phyloP scores from a whole-genome alignment of 1,140 invertebrate species.

The Drosophila mojavensis region DNA sequence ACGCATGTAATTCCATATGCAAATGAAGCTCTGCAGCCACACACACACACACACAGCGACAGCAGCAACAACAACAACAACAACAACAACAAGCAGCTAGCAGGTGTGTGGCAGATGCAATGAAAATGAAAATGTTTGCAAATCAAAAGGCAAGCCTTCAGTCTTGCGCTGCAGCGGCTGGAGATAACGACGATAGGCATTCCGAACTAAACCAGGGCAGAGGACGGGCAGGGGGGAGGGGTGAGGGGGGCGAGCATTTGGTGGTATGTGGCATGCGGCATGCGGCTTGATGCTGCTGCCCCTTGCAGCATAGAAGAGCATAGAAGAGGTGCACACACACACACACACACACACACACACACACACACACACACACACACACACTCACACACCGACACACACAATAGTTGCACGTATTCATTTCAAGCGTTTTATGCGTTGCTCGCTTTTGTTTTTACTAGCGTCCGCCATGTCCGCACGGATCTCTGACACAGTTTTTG shows the following conservation, averaged over 20 bases:
- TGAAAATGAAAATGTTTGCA: conserved; percentile 69
- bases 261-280: no score
- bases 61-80: no score
- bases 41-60: no score
- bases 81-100: no score
- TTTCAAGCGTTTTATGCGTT: conserved; percentile 81
- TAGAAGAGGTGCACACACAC: background rate
- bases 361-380: no score
- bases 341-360: no score
- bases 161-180: background rate
- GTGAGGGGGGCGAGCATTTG: background rate
- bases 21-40: conserved; percentile 60
- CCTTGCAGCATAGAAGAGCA: background rate
- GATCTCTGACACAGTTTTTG: conserved; percentile 65
- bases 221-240: no score
- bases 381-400: background rate
- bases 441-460: conserved; percentile 66
- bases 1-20: conserved; percentile 64
- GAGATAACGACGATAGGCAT: background rate
- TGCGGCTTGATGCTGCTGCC: no score
- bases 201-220: background rate
- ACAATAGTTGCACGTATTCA: conserved; percentile 73
- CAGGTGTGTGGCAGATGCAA: conserved; percentile 33
- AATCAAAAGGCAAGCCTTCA: conserved; percentile 57
- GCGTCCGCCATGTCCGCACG: conserved; percentile 46